phyloP scores from a whole-genome alignment of 2,113 vertebrate species.

The Sylvietta virens region DNA sequence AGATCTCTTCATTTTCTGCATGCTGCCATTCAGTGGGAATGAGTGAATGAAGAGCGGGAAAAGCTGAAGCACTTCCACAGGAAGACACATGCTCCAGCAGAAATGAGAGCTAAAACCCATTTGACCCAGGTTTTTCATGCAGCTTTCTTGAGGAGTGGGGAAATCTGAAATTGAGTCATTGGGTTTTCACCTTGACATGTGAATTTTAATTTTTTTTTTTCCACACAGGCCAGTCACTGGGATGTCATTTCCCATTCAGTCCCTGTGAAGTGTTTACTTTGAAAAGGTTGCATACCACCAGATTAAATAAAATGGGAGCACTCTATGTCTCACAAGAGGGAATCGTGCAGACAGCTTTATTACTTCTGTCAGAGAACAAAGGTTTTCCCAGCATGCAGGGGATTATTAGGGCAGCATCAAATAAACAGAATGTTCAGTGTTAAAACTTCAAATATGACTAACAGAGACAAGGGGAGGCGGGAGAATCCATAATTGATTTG shows the following conservation, averaged over 20 bases:
- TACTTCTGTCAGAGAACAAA: conserved; percentile 82
- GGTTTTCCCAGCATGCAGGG: conserved; percentile 73
- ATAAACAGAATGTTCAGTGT: conserved; percentile 62
- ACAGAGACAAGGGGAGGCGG: not conserved
- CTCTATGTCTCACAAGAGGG: conserved; percentile 74
- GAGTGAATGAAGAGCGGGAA: conserved; percentile 57
- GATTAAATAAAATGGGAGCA: conserved; percentile 76
- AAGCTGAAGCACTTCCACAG: conserved; percentile 57
- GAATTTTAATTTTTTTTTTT: conserved; percentile 56
- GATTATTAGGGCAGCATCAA: conserved; percentile 77
- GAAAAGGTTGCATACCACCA: conserved; percentile 71
- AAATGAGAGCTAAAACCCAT: conserved; percentile 57
- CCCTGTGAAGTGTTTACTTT: conserved; percentile 77
- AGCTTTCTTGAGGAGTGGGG: not conserved
- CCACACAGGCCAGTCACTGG: conserved; percentile 18
- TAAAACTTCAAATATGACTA: conserved; percentile 71
- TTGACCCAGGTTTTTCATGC: conserved; percentile 59
- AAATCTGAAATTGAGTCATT: not conserved
- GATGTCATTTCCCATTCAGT: conserved; percentile 65
- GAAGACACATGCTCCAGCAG: conserved; percentile 38
- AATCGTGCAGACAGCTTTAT: conserved; percentile 77
- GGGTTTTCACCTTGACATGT: conserved; percentile 37
- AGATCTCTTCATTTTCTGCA: conserved; percentile 94
- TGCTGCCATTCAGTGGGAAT: conserved; percentile 79
- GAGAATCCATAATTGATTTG: conserved; percentile 71